Base-by-base conservation (phyloP, 2,888 invertebrate species). In the Tipula lateralis region DNA sequence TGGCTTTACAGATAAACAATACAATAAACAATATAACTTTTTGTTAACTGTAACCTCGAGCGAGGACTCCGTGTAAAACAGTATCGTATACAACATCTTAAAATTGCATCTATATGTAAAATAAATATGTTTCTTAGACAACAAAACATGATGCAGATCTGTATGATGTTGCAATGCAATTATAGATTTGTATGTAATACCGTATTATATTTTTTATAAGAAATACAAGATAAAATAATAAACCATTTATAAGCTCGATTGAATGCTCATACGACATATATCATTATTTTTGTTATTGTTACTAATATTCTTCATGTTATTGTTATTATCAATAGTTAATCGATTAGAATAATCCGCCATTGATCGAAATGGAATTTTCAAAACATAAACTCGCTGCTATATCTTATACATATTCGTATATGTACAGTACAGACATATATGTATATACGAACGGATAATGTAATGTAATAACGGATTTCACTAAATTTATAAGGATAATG, bases 271-370 rank as follows among this genome's bases (percentile, higher is more conserved):
- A 82, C 30, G 0, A 82, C 16, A 66, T 66, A 9, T 66, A 66
- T 66, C 24, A 66, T 66, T n/a, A n/a, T n/a, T n/a, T 50, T 50
- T 81, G 29, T 81, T 81, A 81, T 81, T 81, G 29, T 82, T 30
- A 82, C 32, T 30, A 82, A 66, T 24, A 9, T 24, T 66, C 24
- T 9, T 66, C 24, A 82, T 32, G 82, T 83, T 32, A 36, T 34
- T 83, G 19, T 36, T 83, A 83, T 83, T 34, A 83, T 83, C 83
- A 19, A 13, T 34, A 83, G 16, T 83, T 34, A 83, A 83, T 83
- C 83, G 83, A 83, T 34, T 36, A 83, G 83, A 83, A 83, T 83
- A 83, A 83, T 83, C 83, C 83, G 9, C 19, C 83, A 83, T 34
- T 34, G 32, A 82, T 82, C 32, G 82, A 66, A 66, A 66, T 66